phyloP scores from a whole-genome alignment of 2,797 vertebrate species.

The Corythornis leucogaster region DNA sequence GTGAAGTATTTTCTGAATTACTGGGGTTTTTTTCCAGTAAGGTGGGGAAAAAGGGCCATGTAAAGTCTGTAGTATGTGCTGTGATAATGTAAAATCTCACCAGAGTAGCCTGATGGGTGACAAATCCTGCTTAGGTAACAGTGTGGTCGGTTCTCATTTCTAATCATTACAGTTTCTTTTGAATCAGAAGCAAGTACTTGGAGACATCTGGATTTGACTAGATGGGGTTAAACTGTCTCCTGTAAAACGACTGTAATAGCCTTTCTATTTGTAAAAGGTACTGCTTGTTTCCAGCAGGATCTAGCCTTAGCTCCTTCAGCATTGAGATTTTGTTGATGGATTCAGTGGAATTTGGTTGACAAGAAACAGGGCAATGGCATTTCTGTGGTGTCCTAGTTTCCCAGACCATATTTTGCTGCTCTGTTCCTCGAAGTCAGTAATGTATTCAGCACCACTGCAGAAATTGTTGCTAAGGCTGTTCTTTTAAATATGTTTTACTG shows the following conservation, averaged over 20 bases:
- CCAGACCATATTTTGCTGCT: background rate
- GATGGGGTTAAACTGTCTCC: background rate
- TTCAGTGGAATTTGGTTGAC: background rate
- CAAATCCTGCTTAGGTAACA: background rate
- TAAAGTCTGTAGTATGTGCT: background rate
- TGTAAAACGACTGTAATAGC: background rate
- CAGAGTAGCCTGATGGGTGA: background rate
- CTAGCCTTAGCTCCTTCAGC: background rate
- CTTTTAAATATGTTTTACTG: background rate
- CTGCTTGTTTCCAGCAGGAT: background rate
- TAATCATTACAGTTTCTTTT: background rate
- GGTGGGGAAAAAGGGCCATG: background rate
- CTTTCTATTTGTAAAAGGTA: background rate
- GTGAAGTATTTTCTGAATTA: background rate
- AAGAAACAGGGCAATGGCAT: slow-evolving; percentile 10
- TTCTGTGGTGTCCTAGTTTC: slow-evolving; percentile 43
- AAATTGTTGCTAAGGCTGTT: background rate
- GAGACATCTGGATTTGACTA: background rate
- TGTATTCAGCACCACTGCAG: background rate
- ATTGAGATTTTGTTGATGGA: background rate
- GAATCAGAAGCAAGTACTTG: background rate
- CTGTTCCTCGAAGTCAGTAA: background rate
- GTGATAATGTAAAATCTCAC: background rate
- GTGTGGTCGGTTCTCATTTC: rapidly evolving
- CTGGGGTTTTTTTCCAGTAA: background rate